These are phyloP conservation scores for Aromia moschata DNA, from an alignment of 2,888 invertebrate genomes.

Conservation along the genomic window DNA sequence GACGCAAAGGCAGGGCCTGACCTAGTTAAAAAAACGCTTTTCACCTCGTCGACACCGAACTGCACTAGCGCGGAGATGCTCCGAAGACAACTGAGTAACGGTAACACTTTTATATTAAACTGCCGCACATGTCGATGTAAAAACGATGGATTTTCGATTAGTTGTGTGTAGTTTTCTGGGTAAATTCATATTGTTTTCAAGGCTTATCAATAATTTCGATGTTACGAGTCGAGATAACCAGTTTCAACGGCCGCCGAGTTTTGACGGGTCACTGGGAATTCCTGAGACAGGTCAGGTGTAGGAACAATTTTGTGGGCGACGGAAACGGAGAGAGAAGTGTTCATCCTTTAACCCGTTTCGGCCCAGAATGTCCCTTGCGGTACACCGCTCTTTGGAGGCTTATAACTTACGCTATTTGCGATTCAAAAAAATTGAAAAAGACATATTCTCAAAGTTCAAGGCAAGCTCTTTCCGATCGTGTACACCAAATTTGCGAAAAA, in stretches of 20 bases:
- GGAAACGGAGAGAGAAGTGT: too few species aligned
- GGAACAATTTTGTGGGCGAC: too few species aligned
- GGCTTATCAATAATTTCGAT: slow-evolving; percentile 16
- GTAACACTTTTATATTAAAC: slow-evolving; percentile 19
- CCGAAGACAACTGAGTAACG: neutral
- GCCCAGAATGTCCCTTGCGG: too few species aligned
- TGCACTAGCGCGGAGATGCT: neutral
- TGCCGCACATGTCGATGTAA: neutral
- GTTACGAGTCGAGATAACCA: slow-evolving; percentile 17
- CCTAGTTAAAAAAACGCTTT: neutral
- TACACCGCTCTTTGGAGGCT: too few species aligned
- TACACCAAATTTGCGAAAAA: too few species aligned
- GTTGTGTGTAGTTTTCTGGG: slow-evolving; percentile 1
- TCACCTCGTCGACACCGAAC: neutral
- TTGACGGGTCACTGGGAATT: slow-evolving; percentile 17
- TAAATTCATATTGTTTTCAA: slow-evolving; percentile 15
- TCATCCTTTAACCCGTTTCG: too few species aligned
- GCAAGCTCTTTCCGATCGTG: too few species aligned
- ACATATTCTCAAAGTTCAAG: too few species aligned
- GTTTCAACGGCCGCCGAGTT: slow-evolving; percentile 11
- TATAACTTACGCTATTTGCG: too few species aligned
- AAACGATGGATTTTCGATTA: neutral
- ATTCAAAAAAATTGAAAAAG: too few species aligned
- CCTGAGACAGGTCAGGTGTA: neutral
- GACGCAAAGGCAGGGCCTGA: neutral